Evolutionary conservation across 2,888 invertebrate genomes (phyloP).

Genomic region (Drosophila meridionalis): DNA sequence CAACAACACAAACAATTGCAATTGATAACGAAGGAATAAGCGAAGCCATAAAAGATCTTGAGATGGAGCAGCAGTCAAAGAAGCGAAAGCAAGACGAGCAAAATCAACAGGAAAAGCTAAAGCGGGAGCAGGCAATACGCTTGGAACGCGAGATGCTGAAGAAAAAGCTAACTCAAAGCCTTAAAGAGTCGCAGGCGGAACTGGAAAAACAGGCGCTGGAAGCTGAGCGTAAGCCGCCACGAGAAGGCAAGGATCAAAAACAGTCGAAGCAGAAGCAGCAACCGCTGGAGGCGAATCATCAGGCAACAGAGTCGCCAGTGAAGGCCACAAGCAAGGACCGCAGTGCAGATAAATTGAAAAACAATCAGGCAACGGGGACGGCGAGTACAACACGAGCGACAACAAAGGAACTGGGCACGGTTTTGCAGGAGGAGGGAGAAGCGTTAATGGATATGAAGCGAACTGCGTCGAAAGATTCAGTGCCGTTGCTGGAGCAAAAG

Average conservation of each 20-base stretch:
- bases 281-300: background rate
- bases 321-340: background rate
- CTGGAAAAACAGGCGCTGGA: background rate
- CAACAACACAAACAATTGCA: background rate
- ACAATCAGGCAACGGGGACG: background rate
- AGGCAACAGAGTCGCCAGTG: background rate
- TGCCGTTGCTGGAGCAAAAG: background rate
- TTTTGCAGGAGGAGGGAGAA: background rate
- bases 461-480: background rate
- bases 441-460: background rate
- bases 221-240: background rate
- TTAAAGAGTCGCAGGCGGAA: background rate
- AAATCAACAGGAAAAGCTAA: background rate
- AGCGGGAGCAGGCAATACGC: background rate
- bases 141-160: background rate
- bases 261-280: background rate
- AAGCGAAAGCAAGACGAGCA: background rate
- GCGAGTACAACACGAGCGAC: background rate
- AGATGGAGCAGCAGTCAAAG: background rate
- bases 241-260: background rate
- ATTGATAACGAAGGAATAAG: background rate
- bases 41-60: background rate
- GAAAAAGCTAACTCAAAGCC: background rate
- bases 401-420: background rate
- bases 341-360: constrained; percentile 2